phyloP scores from a whole-genome alignment of 2,797 vertebrate species.

The Acomys russatus region DNA sequence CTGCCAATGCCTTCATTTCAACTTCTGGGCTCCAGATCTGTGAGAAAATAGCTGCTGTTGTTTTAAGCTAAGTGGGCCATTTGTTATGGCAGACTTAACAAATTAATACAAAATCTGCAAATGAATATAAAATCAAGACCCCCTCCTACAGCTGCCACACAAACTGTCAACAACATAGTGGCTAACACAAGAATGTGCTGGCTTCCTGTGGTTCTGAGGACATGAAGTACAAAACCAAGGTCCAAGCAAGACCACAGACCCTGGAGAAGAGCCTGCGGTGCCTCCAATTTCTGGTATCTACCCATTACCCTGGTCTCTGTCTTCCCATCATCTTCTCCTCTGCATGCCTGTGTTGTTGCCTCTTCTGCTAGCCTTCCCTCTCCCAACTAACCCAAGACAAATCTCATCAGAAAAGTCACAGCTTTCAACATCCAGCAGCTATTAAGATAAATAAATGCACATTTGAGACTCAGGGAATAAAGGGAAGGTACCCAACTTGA shows the following conservation, averaged over 20 bases:
- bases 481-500: not conserved
- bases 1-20: not conserved
- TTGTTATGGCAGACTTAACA: constrained; percentile 8
- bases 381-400: not conserved
- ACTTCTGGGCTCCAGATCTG: constrained; percentile 8
- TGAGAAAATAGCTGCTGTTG: constrained; percentile 13
- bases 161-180: not conserved
- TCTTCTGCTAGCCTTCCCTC: not conserved
- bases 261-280: not conserved
- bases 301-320: not conserved
- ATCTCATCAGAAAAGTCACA: not conserved
- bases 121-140: not conserved
- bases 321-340: not conserved
- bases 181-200: not conserved
- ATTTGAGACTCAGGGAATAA: not conserved
- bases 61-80: constrained; percentile 12
- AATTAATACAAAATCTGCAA: constrained; percentile 28
- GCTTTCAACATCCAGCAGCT: constrained; percentile 15
- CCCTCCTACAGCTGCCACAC: not conserved
- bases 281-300: not conserved
- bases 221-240: not conserved
- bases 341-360: not conserved
- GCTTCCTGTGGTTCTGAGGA: not conserved
- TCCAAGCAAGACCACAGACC: not conserved
- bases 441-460: constrained; percentile 5